Evolutionary conservation across 2,888 invertebrate genomes (phyloP), one percentile per base, ranked within the genome.

Genomic region (Eumacrocentrus americanus): DNA sequence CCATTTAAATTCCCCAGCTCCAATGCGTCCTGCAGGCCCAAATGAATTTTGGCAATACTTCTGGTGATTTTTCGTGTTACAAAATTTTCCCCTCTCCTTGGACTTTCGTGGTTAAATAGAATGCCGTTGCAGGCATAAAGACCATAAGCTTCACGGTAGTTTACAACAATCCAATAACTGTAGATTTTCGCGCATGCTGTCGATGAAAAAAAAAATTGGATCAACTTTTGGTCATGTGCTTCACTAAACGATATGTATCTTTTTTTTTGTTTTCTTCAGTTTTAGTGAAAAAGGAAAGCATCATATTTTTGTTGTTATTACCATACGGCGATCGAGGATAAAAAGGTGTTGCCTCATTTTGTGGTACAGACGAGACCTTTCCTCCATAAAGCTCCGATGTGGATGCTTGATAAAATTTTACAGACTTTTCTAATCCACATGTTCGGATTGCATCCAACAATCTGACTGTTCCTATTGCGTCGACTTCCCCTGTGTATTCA

Each of bases 401-500:
- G 3, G 96, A 95, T 0, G 98, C 97, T 81, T 98, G 97, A 83
- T 98, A 98, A 80, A 97, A 95, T 75, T 86, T 89, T 0, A 94
- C 89, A 16, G 87, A 83, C 55, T 90, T 89, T 70, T 91, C 92
- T 62, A 97, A 82, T 0, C 92, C 91, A 66, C 93, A 95, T 0
- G 94, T 94, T 67, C 94, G 85, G 58, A 98, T 93, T 0, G 98
- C 97, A 78, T 98, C 97, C 52, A 97, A 82, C 29, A 98, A 83
- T 67, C 97, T 85, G 20, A 98, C 83, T 0, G 96, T 95, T 9
- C 98, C 97, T n/a, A 97, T 87, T 0, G 92, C 97, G 81, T 97
- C 96, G 1, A 98, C 97, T 83, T 99, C 97, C 0, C 98, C 97
- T 0, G 99, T 99, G 76, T 99, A 99, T 82, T 99, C 98, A 73